Percentiles rank a stretch among this genome's conserved stretches.
Conservation (phyloP, 1,140 invertebrate genomes). For the Drosophila setifemur region DNA sequence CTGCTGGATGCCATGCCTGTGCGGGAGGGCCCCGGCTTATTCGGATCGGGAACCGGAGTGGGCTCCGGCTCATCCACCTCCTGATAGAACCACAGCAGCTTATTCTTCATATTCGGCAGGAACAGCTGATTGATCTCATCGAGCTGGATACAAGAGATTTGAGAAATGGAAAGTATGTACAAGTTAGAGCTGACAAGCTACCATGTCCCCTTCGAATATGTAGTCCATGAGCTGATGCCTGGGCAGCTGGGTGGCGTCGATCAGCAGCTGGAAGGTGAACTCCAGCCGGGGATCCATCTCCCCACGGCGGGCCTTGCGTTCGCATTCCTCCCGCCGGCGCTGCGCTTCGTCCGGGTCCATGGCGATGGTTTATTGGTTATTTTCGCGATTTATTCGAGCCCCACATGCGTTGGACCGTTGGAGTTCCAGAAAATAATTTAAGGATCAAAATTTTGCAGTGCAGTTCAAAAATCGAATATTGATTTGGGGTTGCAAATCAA, state of each 20-base stretch:
- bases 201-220: conserved; percentile 94
- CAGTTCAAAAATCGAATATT: conserved; percentile 13
- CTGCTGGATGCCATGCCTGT: conserved; percentile 75
- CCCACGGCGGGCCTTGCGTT: conserved; percentile 91
- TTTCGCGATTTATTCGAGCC: background rate
- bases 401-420: conserved; percentile 33
- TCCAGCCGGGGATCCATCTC: conserved; percentile 95
- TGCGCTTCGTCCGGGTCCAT: conserved; percentile 83
- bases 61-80: conserved; percentile 89
- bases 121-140: conserved; percentile 95
- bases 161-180: too few species aligned
- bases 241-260: conserved; percentile 90
- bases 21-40: conserved; percentile 79
- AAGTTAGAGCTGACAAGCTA: conserved; percentile 81
- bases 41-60: conserved; percentile 83
- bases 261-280: conserved; percentile 93
- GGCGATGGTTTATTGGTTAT: conserved; percentile 7
- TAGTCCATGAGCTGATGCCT: conserved; percentile 94
- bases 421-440: conserved; percentile 44
- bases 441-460: conserved; percentile 40
- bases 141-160: conserved; percentile 83
- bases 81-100: conserved; percentile 96
- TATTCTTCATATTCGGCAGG: conserved; percentile 92
- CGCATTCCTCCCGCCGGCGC: conserved; percentile 94
- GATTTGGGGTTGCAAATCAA: conserved; percentile 22